Conservation (phyloP, 1,140 invertebrate species). For the Ceratina australensis region DNA sequence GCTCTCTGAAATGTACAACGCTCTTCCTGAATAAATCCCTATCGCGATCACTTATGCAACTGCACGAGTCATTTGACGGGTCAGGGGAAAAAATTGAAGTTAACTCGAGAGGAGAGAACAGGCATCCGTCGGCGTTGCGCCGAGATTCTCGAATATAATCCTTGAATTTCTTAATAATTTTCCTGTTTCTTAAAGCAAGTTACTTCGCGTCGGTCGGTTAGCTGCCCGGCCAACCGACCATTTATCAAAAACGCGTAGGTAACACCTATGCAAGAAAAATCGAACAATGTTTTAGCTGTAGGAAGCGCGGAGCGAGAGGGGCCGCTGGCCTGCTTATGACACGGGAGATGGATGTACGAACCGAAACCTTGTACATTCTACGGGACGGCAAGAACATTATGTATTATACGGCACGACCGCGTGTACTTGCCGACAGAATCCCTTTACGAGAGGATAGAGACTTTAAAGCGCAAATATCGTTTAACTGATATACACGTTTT, state of each 20-base stretch:
- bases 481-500: conserved; percentile 5
- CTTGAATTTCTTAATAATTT: no score
- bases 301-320: conserved; percentile 51
- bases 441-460: conserved; percentile 47
- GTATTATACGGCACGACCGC: conserved; percentile 61
- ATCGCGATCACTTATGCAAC: conserved; percentile 9
- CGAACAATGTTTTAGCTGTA: conserved; percentile 68
- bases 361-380: conserved; percentile 65
- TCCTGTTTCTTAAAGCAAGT: no score
- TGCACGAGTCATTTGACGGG: conserved; percentile 12
- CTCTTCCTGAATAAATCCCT: background rate
- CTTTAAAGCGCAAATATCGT: conserved; percentile 42
- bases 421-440: conserved; percentile 45
- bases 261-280: conserved; percentile 72
- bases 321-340: conserved; percentile 66
- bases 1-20: background rate
- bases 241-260: conserved; percentile 67
- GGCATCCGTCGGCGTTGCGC: no score
- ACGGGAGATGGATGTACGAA: conserved; percentile 69
- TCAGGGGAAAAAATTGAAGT: conserved; percentile 32
- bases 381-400: conserved; percentile 67
- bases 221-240: conserved; percentile 49
- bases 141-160: no score
- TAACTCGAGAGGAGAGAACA: conserved; percentile 45
- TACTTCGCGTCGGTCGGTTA: conserved; percentile 18